Conservation (phyloP, 2,113 vertebrate species). For the Dolichallabes microphthalmus region DNA sequence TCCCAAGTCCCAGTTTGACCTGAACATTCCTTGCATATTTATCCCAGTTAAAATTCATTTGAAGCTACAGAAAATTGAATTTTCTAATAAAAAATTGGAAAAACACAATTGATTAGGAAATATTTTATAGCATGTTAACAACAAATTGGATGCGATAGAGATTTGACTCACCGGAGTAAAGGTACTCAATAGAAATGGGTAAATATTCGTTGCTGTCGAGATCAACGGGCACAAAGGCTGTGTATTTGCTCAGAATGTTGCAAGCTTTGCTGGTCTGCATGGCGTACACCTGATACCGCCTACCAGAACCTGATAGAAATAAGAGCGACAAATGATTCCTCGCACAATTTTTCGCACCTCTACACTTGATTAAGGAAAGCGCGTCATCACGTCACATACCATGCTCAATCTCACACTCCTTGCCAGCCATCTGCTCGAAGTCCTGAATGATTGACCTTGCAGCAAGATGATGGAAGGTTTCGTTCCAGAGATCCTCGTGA, state of each 20-base stretch:
- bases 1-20: too few relatives aligned
- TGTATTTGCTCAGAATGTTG: slow-evolving; percentile 93
- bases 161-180: slow-evolving; percentile 73
- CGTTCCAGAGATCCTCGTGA: slow-evolving; percentile 83
- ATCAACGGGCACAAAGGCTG: slow-evolving; percentile 83
- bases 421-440: slow-evolving; percentile 86
- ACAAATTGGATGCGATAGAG: background rate
- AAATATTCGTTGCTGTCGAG: slow-evolving; percentile 84
- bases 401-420: slow-evolving; percentile 87
- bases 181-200: slow-evolving; percentile 77
- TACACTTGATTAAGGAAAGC: background rate
- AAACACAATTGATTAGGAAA: background rate
- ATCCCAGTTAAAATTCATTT: background rate
- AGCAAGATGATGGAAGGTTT: slow-evolving; percentile 93
- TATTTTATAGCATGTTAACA: background rate
- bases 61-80: background rate
- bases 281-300: slow-evolving; percentile 81
- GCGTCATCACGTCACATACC: slow-evolving; percentile 66
- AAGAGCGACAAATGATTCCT: background rate
- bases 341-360: background rate
- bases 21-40: too few relatives aligned
- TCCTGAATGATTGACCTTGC: slow-evolving; percentile 87
- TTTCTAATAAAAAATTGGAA: background rate
- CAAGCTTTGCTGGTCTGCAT: slow-evolving; percentile 92
- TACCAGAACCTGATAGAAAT: slow-evolving; percentile 76